A percentile compares a stretch with the other conserved stretches of the same genome.
Evolutionary conservation across 2,113 vertebrate genomes (phyloP).

Genomic region (Dascyllus trimaculatus): DNA sequence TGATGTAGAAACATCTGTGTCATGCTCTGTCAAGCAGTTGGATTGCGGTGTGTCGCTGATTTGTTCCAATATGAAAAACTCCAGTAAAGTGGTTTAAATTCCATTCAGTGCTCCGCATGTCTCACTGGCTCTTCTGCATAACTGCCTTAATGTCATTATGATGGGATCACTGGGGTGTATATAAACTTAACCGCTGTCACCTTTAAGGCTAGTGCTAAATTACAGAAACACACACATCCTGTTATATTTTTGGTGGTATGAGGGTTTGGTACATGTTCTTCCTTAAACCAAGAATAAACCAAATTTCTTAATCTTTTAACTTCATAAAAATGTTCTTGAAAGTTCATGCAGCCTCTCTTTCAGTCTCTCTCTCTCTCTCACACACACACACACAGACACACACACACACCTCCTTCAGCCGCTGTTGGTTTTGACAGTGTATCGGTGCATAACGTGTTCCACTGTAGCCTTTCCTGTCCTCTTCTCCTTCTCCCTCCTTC

Average conservation of each 20-base stretch:
- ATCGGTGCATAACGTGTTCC: constrained; percentile 57
- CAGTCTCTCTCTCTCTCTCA: background rate
- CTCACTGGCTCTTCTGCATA: background rate
- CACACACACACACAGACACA: background rate
- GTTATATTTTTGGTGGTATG: background rate
- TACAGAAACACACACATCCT: background rate
- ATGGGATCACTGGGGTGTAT: background rate
- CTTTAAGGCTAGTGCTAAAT: background rate
- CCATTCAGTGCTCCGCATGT: too few species aligned
- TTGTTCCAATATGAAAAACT: too few species aligned
- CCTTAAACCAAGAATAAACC: too few species aligned
- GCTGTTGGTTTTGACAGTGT: constrained; percentile 37
- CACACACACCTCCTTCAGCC: constrained; percentile 11
- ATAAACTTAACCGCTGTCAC: background rate
- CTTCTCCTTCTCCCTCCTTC: constrained; percentile 39
- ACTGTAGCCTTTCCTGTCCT: constrained; percentile 57
- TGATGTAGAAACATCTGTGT: background rate
- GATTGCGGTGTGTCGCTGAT: background rate
- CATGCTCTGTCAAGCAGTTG: too few species aligned
- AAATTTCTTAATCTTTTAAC: too few species aligned
- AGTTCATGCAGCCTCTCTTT: background rate
- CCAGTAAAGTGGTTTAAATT: too few species aligned
- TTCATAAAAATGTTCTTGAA: constrained; percentile 1
- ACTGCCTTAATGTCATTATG: background rate
- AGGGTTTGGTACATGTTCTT: background rate